Evolutionary conservation across 2,888 invertebrate genomes (phyloP).

Genomic region (Proisotoma minuta): DNA sequence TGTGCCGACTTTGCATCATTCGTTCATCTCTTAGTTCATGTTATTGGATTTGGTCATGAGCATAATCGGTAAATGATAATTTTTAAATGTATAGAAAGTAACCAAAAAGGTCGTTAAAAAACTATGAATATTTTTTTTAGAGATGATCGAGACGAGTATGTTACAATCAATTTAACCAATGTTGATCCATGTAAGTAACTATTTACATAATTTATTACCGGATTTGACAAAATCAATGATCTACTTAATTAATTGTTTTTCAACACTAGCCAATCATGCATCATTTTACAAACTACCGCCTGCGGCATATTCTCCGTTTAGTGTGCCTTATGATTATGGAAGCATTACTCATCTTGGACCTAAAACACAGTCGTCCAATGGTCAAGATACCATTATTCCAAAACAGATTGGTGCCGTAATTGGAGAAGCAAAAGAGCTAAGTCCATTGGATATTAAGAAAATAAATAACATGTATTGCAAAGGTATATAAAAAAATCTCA

Average conservation of each 20-base stretch:
- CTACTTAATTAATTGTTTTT: background rate
- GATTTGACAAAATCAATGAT: background rate
- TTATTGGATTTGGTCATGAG: constrained; percentile 4
- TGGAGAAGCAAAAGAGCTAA: background rate
- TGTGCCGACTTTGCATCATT: background rate
- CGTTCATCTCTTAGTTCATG: background rate
- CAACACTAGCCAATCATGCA: background rate
- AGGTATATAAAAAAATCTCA: too few relatives aligned
- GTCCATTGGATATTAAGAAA: background rate
- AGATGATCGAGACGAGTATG: background rate
- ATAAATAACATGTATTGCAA: constrained; percentile 2
- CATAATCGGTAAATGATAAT: too few relatives aligned
- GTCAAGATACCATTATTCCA: background rate
- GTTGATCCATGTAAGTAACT: background rate
- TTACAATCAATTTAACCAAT: background rate
- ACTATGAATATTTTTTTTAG: too few relatives aligned
- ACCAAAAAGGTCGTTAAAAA: too few relatives aligned
- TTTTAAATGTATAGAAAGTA: too few relatives aligned
- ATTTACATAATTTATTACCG: background rate
- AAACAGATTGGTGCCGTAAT: background rate
- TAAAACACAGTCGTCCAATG: background rate
- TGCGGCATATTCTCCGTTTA: background rate
- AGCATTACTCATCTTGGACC: background rate
- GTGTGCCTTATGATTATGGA: background rate
- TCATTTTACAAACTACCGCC: background rate